A percentile compares a stretch with the other conserved stretches of the same genome.
Conservation (phyloP, 2,113 vertebrate species). For the Suricata suricatta region DNA sequence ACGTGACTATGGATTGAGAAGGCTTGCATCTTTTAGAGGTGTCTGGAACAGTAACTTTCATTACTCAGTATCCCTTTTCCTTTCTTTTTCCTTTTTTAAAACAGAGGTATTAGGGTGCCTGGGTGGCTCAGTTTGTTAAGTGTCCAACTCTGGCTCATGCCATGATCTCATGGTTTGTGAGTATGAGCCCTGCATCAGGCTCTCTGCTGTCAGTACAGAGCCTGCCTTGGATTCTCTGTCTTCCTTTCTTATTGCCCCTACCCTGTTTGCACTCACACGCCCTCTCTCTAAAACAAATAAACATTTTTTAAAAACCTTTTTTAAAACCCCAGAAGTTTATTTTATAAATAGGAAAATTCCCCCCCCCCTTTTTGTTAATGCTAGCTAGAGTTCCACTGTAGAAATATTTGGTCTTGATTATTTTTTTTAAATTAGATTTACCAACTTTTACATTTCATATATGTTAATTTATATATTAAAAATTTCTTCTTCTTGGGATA, state of each 20-base stretch:
- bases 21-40: not conserved
- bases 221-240: no score
- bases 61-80: not conserved
- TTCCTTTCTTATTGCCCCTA: no score
- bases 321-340: no score
- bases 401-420: not conserved
- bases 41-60: not conserved
- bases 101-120: not conserved
- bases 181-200: no score
- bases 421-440: not conserved
- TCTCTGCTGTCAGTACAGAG: no score
- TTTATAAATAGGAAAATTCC: not conserved
- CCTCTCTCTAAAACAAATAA: no score
- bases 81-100: not conserved
- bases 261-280: no score
- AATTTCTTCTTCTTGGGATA: conserved; percentile 64
- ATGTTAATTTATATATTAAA: not conserved
- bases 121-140: no score
- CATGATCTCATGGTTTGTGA: no score
- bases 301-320: no score
- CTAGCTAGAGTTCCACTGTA: not conserved
- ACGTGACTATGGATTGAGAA: not conserved
- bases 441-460: not conserved
- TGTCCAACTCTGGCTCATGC: no score
- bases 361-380: not conserved